Evolutionary conservation across 2,888 invertebrate genomes (phyloP), one percentile per base, ranked within the genome.

Genomic region (Stegophylla sp.): DNA sequence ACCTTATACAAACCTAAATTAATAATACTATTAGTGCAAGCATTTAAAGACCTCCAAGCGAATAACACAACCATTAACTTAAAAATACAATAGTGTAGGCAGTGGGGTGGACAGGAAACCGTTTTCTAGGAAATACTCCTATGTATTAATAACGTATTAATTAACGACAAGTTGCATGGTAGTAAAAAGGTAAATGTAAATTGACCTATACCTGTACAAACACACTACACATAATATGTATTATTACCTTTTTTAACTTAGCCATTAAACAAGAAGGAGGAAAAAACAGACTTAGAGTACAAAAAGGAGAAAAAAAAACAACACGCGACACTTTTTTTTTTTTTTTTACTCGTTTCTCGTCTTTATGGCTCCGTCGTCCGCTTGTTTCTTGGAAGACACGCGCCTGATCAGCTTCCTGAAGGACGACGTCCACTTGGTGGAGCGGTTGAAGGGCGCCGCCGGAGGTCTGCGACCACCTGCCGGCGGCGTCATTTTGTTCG

Each of bases 361-460:
- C 34, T 34, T 5, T 34, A 7, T n/a, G n/a, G n/a, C n/a, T n/a
- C n/a, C 34, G 4, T n/a, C 76, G 53, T 61, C 23, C 0, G 3
- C 56, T 3, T 56, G 82, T 48, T 82, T 83, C 26, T 75, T 82
- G 43, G 83, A 75, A 10, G 84, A 84, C 28, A 85, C 85, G 63
- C 84, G 83, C n/a, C 84, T 83, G 61, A 89, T 88, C 56, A 90
- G 86, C 84, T 89, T 90, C 67, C 90, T 87, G 85, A 90, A 90
- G 5, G 90, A 90, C 0, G 90, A 89, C 23, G 90, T 90, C 90
- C 90, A 90, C 84, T 88, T 88, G 67, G 90, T 85, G 1, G 86
- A 86, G 0, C 85, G 86, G 84, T 75, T 86, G 83, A 72, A 81
- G 28, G 59, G 63, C 59, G 73, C 81, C 41, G 83, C 83, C 67